Evolutionary conservation across 2,797 vertebrate genomes (phyloP).

Genomic region (Galaxias olidus): DNA sequence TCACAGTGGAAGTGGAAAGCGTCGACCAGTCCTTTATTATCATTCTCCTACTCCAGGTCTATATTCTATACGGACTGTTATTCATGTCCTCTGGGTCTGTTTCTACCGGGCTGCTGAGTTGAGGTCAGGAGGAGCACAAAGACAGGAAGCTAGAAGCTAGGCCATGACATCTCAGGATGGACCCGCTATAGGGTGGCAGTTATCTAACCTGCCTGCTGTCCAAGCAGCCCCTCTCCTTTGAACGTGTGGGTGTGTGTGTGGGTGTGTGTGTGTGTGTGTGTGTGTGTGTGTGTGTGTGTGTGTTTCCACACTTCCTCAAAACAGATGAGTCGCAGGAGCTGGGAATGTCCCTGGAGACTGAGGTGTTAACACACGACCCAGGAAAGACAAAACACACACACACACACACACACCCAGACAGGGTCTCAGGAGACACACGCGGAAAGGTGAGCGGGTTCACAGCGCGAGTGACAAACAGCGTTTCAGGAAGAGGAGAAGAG

Average conservation of each 20-base stretch:
- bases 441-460: not conserved
- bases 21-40: no score
- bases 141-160: conserved; percentile 46
- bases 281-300: no score
- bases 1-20: no score
- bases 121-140: conserved; percentile 15
- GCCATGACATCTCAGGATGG: conserved; percentile 55
- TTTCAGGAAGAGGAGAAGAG: not conserved
- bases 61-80: not conserved
- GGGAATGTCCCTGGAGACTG: conserved; percentile 22
- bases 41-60: no score
- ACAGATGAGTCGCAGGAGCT: conserved; percentile 38
- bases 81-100: conserved; percentile 10
- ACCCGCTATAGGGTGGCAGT: conserved; percentile 38
- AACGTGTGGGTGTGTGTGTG: not conserved
- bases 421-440: not conserved
- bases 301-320: conserved; percentile 33
- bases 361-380: conserved; percentile 11
- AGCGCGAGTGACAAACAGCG: not conserved
- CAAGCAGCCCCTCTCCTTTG: conserved; percentile 22
- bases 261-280: no score
- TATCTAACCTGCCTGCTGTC: conserved; percentile 48
- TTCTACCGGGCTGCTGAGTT: conserved; percentile 4
- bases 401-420: not conserved
- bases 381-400: conserved; percentile 14